Evolutionary conservation across 92 coral and sea anemone species (phyloP).

Genomic region (Phenganax stokvisi): DNA sequence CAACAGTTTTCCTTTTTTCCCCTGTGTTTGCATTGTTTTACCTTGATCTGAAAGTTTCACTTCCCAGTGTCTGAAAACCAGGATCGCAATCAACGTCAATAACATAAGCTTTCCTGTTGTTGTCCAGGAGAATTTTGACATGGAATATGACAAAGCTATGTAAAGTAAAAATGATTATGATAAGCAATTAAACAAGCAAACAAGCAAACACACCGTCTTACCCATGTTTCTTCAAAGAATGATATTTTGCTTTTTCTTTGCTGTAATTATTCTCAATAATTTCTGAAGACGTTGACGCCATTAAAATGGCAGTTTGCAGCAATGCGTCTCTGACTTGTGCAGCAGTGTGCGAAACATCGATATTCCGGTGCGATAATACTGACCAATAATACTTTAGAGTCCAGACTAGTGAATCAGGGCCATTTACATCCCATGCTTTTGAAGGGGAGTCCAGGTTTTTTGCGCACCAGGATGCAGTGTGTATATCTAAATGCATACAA

Average conservation of each 20-base stretch:
- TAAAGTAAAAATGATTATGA: not conserved
- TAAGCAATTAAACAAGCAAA: not conserved
- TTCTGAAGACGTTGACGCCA: conserved; percentile 30
- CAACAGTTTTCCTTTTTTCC: not conserved
- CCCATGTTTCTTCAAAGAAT: conserved; percentile 35
- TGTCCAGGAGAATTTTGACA: conserved; percentile 34
- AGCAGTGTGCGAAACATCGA: conserved; percentile 20
- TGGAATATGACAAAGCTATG: conserved; percentile 33
- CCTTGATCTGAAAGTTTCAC: conserved; percentile 29
- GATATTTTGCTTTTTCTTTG: conserved; percentile 29
- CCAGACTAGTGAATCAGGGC: conserved; percentile 23
- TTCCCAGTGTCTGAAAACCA: conserved; percentile 35
- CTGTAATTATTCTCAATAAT: conserved; percentile 18
- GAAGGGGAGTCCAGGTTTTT: conserved; percentile 15
- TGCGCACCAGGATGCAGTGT: conserved; percentile 28
- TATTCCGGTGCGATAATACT: conserved; percentile 16
- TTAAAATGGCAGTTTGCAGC: conserved; percentile 36
- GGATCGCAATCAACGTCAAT: conserved; percentile 36
- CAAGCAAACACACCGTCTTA: not conserved
- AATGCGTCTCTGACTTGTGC: conserved; percentile 24
- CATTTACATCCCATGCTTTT: conserved; percentile 26
- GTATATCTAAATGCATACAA: conserved; percentile 34
- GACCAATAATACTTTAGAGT: conserved; percentile 35
- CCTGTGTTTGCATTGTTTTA: not conserved
- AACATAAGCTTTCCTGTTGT: conserved; percentile 25